A percentile compares a stretch with the other conserved stretches of the same genome.
Conservation (phyloP, 2,888 invertebrate species). For the Drosophila infuscata region DNA sequence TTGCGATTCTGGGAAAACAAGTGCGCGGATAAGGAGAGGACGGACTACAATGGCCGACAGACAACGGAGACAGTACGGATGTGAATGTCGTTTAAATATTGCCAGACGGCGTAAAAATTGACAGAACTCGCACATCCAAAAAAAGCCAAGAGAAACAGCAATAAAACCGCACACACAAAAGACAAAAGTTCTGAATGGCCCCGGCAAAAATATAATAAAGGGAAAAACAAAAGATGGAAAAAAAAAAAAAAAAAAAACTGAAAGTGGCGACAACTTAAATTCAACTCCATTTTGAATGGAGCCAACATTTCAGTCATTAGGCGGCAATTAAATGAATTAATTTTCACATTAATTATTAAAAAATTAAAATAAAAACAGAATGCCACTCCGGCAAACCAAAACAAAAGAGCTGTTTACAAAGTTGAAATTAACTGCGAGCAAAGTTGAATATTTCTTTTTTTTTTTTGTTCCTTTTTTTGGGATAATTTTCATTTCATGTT, state of each 20-base stretch:
- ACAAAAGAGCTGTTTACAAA: conserved; percentile 40
- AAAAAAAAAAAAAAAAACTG: conserved; percentile 33
- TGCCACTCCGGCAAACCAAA: not conserved
- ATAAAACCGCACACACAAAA: conserved; percentile 30
- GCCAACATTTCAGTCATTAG: conserved; percentile 49
- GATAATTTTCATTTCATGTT: conserved; percentile 61
- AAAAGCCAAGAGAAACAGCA: conserved; percentile 17
- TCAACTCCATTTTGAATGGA: conserved; percentile 14
- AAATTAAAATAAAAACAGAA: not conserved
- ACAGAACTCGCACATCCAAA: conserved; percentile 68
- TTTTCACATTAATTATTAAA: conserved; percentile 70
- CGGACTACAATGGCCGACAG: conserved; percentile 5
- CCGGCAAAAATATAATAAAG: conserved; percentile 29
- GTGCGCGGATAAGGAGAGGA: conserved; percentile 60
- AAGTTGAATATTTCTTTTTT: conserved; percentile 15
- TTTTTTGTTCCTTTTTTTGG: conserved; percentile 34
- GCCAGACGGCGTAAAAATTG: conserved; percentile 76
- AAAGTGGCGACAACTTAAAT: conserved; percentile 56
- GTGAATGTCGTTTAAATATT: conserved; percentile 76
- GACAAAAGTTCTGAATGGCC: conserved; percentile 50
- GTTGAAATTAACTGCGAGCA: conserved; percentile 47
- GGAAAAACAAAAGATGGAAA: conserved; percentile 16
- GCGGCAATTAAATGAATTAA: conserved; percentile 72
- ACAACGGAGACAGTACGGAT: conserved; percentile 57
- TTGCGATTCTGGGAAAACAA: conserved; percentile 66